Base-by-base conservation (phyloP, 1,140 invertebrate species). In the Bactericera cockerelli region DNA sequence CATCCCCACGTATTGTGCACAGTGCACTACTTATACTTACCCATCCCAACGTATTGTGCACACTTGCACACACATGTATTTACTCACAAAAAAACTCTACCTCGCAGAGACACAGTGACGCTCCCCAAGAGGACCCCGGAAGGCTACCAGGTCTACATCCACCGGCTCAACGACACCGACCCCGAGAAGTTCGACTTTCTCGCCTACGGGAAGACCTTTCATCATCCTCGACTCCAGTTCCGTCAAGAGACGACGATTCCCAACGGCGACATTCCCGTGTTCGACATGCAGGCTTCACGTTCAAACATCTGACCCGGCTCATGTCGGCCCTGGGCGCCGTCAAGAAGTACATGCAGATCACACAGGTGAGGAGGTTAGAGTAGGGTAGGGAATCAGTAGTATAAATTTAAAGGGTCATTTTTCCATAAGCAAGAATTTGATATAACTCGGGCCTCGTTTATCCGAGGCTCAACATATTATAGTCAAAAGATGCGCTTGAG, bases 81-180 rank as follows among this genome's bases (percentile, higher is more conserved):
- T n/a, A n/a, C n/a, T n/a, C n/a, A n/a, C n/a, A n/a, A n/a, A n/a
- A n/a, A n/a, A n/a, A n/a, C n/a, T n/a, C n/a, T n/a, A n/a, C n/a
- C n/a, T 60, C 62, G 33, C 60, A 67, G 66, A 42, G 64, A 65
- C 49, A 57, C 64, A 4, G 38, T 65, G 2, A 63, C 66, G n/a
- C 59, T 67, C 16, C 64, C 66, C 2, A 75, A 78, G 65, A 67
- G 71, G 49, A 80, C 79, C 1, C 64, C 72, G 21, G 79, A 81
- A 66, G 79, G 79, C 1, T 79, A 79, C 69, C 73, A 77, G 65
- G 73, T 80, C 1, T 70, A 81, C 10, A 63, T 81, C 19, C 80
- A 79, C 68, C 70, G 76, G 2, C 68, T 81, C 10, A 67, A 74
- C 2, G 79, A 81, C 62, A 70, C 72, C 21, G 78, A 81, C 66